These are phyloP conservation scores for Drosophila repletoides DNA, from an alignment of 1,140 invertebrate genomes.

Conservation along the genomic window DNA sequence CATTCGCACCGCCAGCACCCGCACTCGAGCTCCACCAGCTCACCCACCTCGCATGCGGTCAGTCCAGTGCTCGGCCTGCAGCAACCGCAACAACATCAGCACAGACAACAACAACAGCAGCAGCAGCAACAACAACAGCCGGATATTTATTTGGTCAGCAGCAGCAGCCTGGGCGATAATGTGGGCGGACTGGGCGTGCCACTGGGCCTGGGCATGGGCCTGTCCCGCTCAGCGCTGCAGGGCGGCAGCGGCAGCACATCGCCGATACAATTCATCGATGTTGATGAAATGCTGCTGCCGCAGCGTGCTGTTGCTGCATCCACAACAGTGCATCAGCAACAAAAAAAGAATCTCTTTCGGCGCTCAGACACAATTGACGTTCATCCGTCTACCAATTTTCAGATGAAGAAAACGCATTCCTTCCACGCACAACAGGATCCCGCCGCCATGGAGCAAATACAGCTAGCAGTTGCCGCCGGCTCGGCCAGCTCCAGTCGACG, in stretches of 20 bases:
- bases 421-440: constrained; percentile 82
- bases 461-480: constrained; percentile 60
- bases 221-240: constrained; percentile 38
- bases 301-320: constrained; percentile 26
- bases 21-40: constrained; percentile 73
- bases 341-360: constrained; percentile 78
- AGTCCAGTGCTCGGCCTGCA: constrained; percentile 65
- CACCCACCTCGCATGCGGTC: constrained; percentile 74
- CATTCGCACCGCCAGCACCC: constrained; percentile 68
- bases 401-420: constrained; percentile 82
- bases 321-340: constrained; percentile 47
- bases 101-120: constrained; percentile 50
- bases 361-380: constrained; percentile 82
- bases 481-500: constrained; percentile 72
- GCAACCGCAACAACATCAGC: constrained; percentile 63
- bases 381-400: constrained; percentile 81
- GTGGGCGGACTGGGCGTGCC: constrained; percentile 68
- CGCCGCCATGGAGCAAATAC: constrained; percentile 73
- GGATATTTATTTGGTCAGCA: constrained; percentile 81
- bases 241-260: constrained; percentile 74
- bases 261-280: constrained; percentile 81
- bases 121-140: constrained; percentile 36
- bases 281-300: constrained; percentile 72
- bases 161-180: constrained; percentile 78
- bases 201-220: constrained; percentile 54